These are phyloP conservation scores for Alethe diademata DNA, from an alignment of 2,113 vertebrate genomes.

Conservation along the genomic window DNA sequence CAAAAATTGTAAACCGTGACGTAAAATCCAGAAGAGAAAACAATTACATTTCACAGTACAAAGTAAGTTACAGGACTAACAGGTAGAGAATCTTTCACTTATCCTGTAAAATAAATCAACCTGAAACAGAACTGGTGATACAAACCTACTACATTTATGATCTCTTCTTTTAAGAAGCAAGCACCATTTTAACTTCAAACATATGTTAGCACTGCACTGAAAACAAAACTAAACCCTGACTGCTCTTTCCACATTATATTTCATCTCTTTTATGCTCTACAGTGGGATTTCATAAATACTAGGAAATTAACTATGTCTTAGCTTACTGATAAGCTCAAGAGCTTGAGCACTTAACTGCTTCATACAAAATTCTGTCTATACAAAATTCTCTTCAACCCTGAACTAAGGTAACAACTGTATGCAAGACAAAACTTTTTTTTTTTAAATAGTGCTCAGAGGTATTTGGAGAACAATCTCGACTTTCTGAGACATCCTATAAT, in stretches of 20 bases:
- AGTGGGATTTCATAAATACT: background rate
- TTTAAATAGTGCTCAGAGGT: background rate
- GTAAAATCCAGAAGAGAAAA: background rate
- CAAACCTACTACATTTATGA: background rate
- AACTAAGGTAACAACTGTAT: background rate
- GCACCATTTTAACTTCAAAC: background rate
- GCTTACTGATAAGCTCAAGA: background rate
- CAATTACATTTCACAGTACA: background rate
- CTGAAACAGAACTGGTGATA: background rate
- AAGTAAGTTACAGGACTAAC: background rate
- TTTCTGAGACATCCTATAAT: background rate
- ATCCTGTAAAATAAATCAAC: background rate
- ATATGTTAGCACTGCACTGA: background rate
- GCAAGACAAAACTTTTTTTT: background rate
- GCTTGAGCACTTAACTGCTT: background rate
- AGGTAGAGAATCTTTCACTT: background rate
- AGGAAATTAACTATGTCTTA: background rate
- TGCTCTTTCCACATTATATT: background rate
- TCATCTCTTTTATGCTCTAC: background rate
- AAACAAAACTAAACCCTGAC: background rate
- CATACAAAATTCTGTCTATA: background rate
- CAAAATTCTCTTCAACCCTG: background rate
- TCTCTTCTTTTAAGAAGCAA: background rate
- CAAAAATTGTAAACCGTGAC: background rate
- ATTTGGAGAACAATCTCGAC: background rate